A percentile compares a stretch with the other conserved stretches of the same genome.
Conservation (phyloP, 2,888 invertebrate species). For the Dolomedes plantarius region DNA sequence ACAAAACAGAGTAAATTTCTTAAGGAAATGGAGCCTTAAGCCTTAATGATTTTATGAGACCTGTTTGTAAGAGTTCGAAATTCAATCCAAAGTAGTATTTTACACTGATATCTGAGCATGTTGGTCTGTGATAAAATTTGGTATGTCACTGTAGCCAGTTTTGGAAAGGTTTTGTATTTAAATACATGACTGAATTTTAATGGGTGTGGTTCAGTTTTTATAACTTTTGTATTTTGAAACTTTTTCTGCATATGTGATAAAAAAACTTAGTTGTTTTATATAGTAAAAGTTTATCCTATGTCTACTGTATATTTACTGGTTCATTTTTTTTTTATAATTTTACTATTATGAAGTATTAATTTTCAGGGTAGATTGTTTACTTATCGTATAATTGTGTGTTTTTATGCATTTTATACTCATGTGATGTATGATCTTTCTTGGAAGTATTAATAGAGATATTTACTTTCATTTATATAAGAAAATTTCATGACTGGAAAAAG, state of each 20-base stretch:
- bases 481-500: too few species aligned
- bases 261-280: not conserved
- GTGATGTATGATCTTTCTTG: too few species aligned
- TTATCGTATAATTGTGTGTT: too few species aligned
- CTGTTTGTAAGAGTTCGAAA: too few species aligned
- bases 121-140: constrained; percentile 9
- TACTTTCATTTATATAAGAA: too few species aligned
- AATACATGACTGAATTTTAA: not conserved
- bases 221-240: not conserved
- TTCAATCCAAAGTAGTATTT: not conserved
- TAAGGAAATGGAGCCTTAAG: too few species aligned
- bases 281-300: too few species aligned
- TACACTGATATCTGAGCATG: not conserved
- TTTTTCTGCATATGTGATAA: not conserved
- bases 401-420: too few species aligned
- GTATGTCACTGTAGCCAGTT: not conserved
- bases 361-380: too few species aligned
- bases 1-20: too few species aligned
- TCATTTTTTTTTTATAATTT: not conserved
- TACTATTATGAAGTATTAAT: not conserved
- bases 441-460: too few species aligned
- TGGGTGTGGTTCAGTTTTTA: not conserved
- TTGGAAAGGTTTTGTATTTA: not conserved
- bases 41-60: too few species aligned
- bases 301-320: not conserved